Base-by-base conservation (phyloP, 2,888 invertebrate genomes). In the Emmelina monodactyla region DNA sequence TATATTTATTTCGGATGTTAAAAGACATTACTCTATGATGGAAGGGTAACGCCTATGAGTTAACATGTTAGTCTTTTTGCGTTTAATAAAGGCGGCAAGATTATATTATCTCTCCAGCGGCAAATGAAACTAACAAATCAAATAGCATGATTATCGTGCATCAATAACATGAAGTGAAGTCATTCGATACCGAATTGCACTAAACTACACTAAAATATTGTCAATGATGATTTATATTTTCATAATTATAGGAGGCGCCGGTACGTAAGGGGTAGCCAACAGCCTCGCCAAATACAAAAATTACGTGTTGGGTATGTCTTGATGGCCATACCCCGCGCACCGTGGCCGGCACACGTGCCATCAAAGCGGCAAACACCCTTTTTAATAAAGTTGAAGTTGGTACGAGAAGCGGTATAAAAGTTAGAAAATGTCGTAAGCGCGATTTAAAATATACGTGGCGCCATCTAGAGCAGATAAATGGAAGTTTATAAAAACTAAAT, bases 261-360 rank as follows among this genome's bases (percentile, higher is more conserved):
- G 85, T 85, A 87, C 83, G 54, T 82, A 50, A 45, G 10, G 62
- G 86, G 83, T 87, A 85, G 80, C 85, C 84, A 87, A 88, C 88
- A 82, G 85, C 88, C 86, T 83, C 86, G 56, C 81, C 44, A n/a
- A 41, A 51, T 47, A 53, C 69, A 89, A 89, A 89, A 88, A 90
- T 89, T 85, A 82, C 50, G 87, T 89, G 87, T 85, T 88, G 87
- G 78, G 88, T 89, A 90, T 89, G 88, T 89, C 87, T 89, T 88
- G 89, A 89, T 89, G 64, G 72, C 88, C 89, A 89, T 89, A 89
- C 89, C 87, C 88, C 88, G 82, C 84, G 67, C 67, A 31, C 68
- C 67, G 54, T 55, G 42, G 51, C 64, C 64, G 66, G 72, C 72
- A 58, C 68, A 71, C 73, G 87, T 86, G 83, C 82, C 84, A 88